These are phyloP conservation scores for Diorhabda elongata DNA, from an alignment of 1,140 invertebrate species.

Conservation along the genomic window DNA sequence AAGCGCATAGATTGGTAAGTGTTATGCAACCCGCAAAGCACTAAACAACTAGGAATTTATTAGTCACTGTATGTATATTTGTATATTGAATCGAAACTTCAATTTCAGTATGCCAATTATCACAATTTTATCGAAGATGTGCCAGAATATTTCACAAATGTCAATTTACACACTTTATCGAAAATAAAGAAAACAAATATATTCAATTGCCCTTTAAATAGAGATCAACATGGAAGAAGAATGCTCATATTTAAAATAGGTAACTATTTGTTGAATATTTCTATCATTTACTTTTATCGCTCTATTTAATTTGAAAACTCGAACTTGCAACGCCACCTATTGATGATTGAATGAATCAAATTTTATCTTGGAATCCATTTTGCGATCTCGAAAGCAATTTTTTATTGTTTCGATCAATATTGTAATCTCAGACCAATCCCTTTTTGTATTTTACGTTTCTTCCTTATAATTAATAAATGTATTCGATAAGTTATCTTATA, in stretches of 20 bases:
- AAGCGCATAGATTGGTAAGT: constrained; percentile 76
- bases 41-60: too few species aligned
- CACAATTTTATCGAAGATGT: constrained; percentile 70
- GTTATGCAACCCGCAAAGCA: not conserved
- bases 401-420: too few species aligned
- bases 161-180: constrained; percentile 61
- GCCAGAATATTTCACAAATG: constrained; percentile 60
- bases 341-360: too few species aligned
- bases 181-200: constrained; percentile 66
- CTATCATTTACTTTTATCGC: too few species aligned
- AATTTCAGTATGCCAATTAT: constrained; percentile 66
- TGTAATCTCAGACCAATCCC: too few species aligned
- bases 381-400: too few species aligned
- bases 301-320: too few species aligned
- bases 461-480: too few species aligned
- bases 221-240: constrained; percentile 64
- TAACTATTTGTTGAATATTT: constrained; percentile 32
- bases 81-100: not conserved
- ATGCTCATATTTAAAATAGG: constrained; percentile 65
- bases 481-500: too few species aligned
- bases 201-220: constrained; percentile 67
- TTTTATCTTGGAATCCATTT: too few species aligned
- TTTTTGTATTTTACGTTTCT: too few species aligned
- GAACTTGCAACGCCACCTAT: too few species aligned
- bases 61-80: not conserved